Conservation (phyloP, 2,113 vertebrate species). For the Neoarius graeffei region DNA sequence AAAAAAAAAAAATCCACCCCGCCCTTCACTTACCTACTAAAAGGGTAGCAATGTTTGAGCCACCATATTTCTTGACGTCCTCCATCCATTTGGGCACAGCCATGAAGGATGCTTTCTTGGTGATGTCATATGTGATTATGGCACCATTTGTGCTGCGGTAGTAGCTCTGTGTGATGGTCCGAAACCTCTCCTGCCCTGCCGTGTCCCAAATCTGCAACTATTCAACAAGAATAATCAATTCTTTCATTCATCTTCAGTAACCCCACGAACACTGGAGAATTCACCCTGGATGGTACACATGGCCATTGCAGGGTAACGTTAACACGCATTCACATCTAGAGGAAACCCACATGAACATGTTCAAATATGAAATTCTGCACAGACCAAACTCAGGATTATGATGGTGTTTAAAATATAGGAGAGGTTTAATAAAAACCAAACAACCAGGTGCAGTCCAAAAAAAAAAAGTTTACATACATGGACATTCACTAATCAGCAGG, state of each 20-base stretch:
- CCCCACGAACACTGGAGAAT: background rate
- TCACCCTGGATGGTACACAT: background rate
- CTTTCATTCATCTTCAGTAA: background rate
- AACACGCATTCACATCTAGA: background rate
- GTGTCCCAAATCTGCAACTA: constrained; percentile 92
- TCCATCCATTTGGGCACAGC: constrained; percentile 87
- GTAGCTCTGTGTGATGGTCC: constrained; percentile 89
- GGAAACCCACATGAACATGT: background rate
- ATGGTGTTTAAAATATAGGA: background rate
- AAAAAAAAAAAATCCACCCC: too few relatives aligned
- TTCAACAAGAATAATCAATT: constrained; percentile 18
- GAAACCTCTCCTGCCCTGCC: constrained; percentile 85
- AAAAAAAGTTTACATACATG: too few relatives aligned
- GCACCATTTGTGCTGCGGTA: constrained; percentile 87
- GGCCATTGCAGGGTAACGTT: background rate
- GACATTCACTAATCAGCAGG: background rate
- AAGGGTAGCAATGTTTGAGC: constrained; percentile 81
- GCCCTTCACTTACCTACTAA: constrained; percentile 79
- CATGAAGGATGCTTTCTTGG: constrained; percentile 78
- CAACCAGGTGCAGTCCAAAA: too few relatives aligned
- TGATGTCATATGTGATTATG: constrained; percentile 87
- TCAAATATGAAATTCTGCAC: too few relatives aligned
- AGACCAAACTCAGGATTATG: too few relatives aligned
- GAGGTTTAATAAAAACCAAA: too few relatives aligned
- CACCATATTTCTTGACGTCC: constrained; percentile 83